Evolutionary conservation across 2,888 invertebrate species (phyloP).

Genomic region (Stramonita haemastoma): DNA sequence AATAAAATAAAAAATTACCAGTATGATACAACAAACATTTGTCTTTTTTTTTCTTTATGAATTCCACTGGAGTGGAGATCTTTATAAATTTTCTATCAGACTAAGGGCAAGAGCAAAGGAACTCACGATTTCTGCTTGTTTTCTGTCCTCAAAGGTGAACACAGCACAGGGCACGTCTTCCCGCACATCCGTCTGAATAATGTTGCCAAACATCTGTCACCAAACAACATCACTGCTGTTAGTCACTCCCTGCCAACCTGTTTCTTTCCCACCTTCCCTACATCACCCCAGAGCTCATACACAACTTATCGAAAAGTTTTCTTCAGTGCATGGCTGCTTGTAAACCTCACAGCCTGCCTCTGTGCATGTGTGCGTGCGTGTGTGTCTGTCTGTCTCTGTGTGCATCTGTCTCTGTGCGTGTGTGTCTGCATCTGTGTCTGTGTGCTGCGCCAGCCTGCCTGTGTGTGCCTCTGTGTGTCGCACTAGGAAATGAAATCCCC

Average conservation of each 20-base stretch:
- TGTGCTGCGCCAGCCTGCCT: not conserved
- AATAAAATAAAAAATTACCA: too few relatives aligned
- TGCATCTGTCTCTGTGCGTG: not conserved
- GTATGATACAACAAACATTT: too few relatives aligned
- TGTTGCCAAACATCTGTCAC: conserved; percentile 67
- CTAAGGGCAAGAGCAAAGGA: not conserved
- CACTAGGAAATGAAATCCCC: too few relatives aligned
- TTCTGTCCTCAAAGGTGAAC: conserved; percentile 86
- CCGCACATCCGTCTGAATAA: conserved; percentile 89
- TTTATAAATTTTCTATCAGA: too few relatives aligned
- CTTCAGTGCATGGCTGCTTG: too few relatives aligned
- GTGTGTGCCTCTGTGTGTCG: not conserved
- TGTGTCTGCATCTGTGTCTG: not conserved
- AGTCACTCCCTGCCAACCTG: too few relatives aligned
- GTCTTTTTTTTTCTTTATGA: too few relatives aligned
- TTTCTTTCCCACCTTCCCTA: too few relatives aligned
- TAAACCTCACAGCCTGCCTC: not conserved
- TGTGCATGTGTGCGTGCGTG: not conserved
- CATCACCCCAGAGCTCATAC: too few relatives aligned
- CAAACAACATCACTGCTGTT: not conserved
- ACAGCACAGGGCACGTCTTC: conserved; percentile 86
- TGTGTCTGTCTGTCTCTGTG: not conserved
- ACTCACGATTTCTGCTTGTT: conserved; percentile 86
- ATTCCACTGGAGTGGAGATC: too few relatives aligned
- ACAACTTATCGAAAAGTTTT: too few relatives aligned